These are phyloP conservation scores for Emydocephalus ijimae DNA, from an alignment of 2,113 vertebrate genomes.

Conservation along the genomic window DNA sequence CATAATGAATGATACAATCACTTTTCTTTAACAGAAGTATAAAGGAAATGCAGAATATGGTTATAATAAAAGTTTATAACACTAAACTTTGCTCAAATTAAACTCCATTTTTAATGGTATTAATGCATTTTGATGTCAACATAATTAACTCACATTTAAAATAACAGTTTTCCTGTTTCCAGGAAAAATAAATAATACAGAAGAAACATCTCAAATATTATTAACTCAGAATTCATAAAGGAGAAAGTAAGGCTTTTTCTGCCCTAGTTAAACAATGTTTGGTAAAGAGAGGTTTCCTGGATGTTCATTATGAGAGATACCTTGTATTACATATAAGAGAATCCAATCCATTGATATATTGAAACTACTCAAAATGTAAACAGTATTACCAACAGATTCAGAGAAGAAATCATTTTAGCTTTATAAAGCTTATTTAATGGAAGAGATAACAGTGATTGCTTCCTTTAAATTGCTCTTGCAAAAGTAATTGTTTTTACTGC, in stretches of 20 bases:
- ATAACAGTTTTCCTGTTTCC: background rate
- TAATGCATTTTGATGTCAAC: background rate
- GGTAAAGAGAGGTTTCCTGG: background rate
- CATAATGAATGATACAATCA: background rate
- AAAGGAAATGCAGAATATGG: background rate
- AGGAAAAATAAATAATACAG: background rate
- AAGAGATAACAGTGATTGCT: background rate
- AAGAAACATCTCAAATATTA: background rate
- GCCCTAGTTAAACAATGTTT: background rate
- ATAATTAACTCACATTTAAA: background rate
- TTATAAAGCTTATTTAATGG: background rate
- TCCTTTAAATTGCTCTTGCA: background rate
- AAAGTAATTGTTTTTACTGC: background rate
- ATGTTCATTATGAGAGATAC: background rate
- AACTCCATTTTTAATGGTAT: background rate
- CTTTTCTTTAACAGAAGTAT: background rate
- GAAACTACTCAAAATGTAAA: background rate
- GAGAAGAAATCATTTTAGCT: background rate
- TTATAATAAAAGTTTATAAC: background rate
- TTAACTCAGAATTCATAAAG: background rate
- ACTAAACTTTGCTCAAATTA: background rate
- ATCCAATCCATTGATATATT: background rate
- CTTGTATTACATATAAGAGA: background rate
- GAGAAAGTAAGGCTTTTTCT: background rate
- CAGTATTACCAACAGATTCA: background rate